Evolutionary conservation across 2,797 vertebrate genomes (phyloP), one percentile per base, ranked within the genome.

Genomic region (Streptopelia turtur): DNA sequence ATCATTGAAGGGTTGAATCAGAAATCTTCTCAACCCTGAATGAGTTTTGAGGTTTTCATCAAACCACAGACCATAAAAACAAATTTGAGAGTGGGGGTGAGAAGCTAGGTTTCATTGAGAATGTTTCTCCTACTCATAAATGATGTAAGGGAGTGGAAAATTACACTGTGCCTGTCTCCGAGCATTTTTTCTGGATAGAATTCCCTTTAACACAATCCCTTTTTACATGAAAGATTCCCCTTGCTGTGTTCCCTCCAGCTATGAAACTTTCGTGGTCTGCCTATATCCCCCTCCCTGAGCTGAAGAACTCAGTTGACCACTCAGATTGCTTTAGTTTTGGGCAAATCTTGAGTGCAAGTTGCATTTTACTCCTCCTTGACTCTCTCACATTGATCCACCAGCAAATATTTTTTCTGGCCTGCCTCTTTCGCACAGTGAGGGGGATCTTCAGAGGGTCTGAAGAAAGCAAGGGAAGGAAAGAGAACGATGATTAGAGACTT

Each of bases 401-500:
- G 53, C 49, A 93, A 56, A 55, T 70, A 89, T n/a, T 96, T 96
- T 90, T 41, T 84, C 81, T 56, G n/a, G 21, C 59, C 68, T 92
- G 66, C 15, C 82, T 91, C 49, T 92, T 91, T 83, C 85, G 27
- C 86, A 69, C 71, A 80, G 82, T 91, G 70, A 88, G 86, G 75
- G 87, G 41, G 57, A 92, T 93, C 81, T 96, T 95, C 83, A 92
- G 84, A 89, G 92, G 85, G 85, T 96, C 71, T 96, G 87, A 95
- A 94, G 86, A 93, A 97, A 94, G 91, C 77, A 89, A 95, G 69
- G 43, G 56, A 33, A 93, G 94, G 75, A 93, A 95, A 87, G 61
- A 86, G 70, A 94, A 89, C 3, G 76, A 94, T 96, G 95, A 97
- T 97, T 97, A 97, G 95, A 95, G 92, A 94, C 94, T 92, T 96